These are phyloP conservation scores for Etia nguti DNA, from an alignment of 2,113 vertebrate species.

Conservation along the genomic window DNA sequence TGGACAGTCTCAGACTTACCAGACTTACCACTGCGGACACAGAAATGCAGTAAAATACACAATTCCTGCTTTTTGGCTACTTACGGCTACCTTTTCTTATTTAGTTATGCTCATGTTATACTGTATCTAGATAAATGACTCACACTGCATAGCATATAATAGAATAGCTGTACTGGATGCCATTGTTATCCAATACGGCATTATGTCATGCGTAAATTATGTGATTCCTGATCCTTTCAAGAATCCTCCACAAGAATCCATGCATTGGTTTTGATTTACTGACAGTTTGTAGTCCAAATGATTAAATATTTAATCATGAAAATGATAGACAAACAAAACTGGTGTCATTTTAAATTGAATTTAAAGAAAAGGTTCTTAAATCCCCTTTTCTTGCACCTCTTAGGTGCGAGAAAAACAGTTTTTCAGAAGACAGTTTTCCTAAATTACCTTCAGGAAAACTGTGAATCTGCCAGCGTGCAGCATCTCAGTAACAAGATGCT, in stretches of 20 bases:
- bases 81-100: not conserved
- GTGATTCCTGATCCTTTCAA: too few species aligned
- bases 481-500: slow-evolving; percentile 7
- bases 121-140: not conserved
- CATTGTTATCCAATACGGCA: fast-evolving
- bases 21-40: not conserved
- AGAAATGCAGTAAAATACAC: not conserved
- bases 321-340: not conserved
- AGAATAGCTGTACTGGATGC: not conserved
- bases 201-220: not conserved
- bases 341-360: not conserved
- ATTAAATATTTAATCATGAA: not conserved
- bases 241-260: not conserved
- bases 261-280: not conserved
- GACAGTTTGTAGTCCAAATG: not conserved
- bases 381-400: not conserved
- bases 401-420: not conserved
- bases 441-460: slow-evolving; percentile 5
- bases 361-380: not conserved
- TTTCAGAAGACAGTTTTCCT: not conserved
- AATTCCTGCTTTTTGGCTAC: not conserved
- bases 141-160: not conserved
- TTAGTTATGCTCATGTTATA: not conserved
- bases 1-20: not conserved
- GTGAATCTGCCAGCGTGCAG: not conserved